These are phyloP conservation scores for Megathymus violae DNA, from an alignment of 1,140 invertebrate species.

Conservation along the genomic window DNA sequence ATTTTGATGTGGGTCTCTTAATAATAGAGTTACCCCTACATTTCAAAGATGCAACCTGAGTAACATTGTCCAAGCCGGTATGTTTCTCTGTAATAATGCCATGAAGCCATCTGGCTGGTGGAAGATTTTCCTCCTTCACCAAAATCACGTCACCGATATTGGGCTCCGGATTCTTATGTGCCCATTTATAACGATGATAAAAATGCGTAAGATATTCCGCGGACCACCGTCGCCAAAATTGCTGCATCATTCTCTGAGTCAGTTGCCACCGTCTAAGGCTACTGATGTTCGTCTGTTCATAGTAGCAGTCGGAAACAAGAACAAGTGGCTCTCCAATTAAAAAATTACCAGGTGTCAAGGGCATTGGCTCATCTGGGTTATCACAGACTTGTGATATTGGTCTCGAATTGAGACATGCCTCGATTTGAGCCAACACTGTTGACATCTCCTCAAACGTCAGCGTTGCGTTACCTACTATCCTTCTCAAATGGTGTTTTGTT, in stretches of 20 bases:
- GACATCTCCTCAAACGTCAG: slow-evolving; percentile 30
- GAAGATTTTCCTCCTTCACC: too few relatives aligned
- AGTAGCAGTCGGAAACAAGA: slow-evolving; percentile 16
- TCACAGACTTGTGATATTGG: slow-evolving; percentile 33
- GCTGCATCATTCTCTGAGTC: slow-evolving; percentile 32
- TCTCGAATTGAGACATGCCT: slow-evolving; percentile 33
- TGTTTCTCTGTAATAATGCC: slow-evolving; percentile 33
- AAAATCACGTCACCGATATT: too few relatives aligned
- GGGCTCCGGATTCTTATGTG: slow-evolving; percentile 19
- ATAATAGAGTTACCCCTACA: slow-evolving; percentile 32
- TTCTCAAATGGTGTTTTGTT: slow-evolving; percentile 26
- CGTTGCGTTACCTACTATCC: slow-evolving; percentile 22
- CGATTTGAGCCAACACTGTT: slow-evolving; percentile 25
- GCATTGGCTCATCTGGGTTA: slow-evolving; percentile 4
- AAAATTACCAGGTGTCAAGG: slow-evolving; percentile 31
- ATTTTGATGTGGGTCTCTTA: slow-evolving; percentile 37
- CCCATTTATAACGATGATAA: slow-evolving; percentile 37
- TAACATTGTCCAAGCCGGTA: slow-evolving; percentile 35
- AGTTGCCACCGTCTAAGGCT: slow-evolving; percentile 29
- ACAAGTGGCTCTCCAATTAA: slow-evolving; percentile 29
- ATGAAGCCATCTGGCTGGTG: too few relatives aligned
- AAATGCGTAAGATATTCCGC: slow-evolving; percentile 36
- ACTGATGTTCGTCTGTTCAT: slow-evolving; percentile 9
- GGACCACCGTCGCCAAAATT: slow-evolving; percentile 37
- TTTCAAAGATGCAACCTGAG: slow-evolving; percentile 31